Evolutionary conservation across 2,797 vertebrate genomes (phyloP), one percentile per base, ranked within the genome.

Genomic region (Pseudochirops cupreus): DNA sequence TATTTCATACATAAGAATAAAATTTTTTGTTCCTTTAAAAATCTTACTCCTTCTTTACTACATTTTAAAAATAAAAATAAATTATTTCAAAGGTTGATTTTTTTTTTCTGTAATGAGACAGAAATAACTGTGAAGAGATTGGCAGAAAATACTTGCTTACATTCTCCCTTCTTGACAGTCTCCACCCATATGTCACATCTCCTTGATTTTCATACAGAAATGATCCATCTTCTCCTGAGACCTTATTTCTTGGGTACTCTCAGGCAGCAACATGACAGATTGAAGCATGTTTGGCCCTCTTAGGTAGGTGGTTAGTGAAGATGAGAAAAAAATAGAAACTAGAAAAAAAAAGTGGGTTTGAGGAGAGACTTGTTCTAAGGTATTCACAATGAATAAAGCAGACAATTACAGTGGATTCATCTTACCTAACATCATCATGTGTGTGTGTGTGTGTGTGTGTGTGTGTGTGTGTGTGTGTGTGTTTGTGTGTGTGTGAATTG

Each of bases 181-280:
- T 1, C 11, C 31, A 92, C 39, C 58, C 7, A 13, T 57, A 90
- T 97, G 93, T 98, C 56, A 96, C 53, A n/a, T 87, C 59, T n/a
- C 90, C 54, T 74, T 96, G 87, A 97, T 96, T 97, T 97, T 96
- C 90, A 95, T 62, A 28, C n/a, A 92, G 39, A 93, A 97, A 96
- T 93, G 91, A 96, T 87, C 1, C 92, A 56, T 53, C 95, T 1
- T 96, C 96, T 98, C 96, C 95, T 96, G 93, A 92, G 96, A 97
- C 96, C 93, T 13, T 57, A 54, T 96, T 94, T 98, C 93, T 2
- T 1, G 93, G 18, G 46, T 10, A 97, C 9, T 4, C 94, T 59
- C 56, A 97, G 82, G 96, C 92, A 96, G 91, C 2, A 93, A 3
- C 0, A n/a, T 90, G 95, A 97, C 95, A 97, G 91, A 13, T 95